These are phyloP conservation scores for Microlaimidae sp. DNA, from an alignment of 2,888 invertebrate genomes.

Conservation along the genomic window DNA sequence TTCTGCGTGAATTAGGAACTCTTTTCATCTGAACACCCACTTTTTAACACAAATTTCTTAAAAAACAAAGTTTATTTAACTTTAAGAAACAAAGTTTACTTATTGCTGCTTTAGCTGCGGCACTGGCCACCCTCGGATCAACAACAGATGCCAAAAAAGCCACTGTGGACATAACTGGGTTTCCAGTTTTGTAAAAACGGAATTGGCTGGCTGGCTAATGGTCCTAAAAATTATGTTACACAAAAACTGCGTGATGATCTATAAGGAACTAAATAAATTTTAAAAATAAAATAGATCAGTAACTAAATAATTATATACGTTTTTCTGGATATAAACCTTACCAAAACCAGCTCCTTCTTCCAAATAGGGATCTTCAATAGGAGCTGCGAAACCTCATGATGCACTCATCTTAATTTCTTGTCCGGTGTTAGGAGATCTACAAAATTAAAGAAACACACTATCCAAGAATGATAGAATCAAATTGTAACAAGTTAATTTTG, in stretches of 20 bases:
- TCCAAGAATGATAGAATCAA: no score
- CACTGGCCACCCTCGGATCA: slow-evolving; percentile 88
- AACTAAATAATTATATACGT: no score
- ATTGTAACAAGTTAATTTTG: no score
- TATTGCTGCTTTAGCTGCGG: slow-evolving; percentile 93
- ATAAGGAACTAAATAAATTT: slow-evolving; percentile 43
- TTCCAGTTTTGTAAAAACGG: slow-evolving; percentile 95
- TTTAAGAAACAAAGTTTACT: no score
- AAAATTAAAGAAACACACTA: no score
- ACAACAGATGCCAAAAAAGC: slow-evolving; percentile 97
- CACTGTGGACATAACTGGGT: slow-evolving; percentile 99
- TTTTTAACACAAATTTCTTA: no score
- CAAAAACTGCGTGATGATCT: not conserved
- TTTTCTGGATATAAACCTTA: slow-evolving; percentile 16
- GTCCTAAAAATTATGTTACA: no score
- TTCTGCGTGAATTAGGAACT: no score
- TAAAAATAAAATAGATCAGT: not conserved
- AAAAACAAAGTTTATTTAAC: no score
- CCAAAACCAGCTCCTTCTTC: slow-evolving; percentile 46
- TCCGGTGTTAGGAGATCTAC: no score
- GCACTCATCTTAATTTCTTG: slow-evolving; percentile 95
- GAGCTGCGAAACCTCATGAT: slow-evolving; percentile 88
- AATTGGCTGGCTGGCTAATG: slow-evolving; percentile 86
- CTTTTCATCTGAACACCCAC: no score
- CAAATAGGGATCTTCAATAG: slow-evolving; percentile 94